Conservation (phyloP, 64 coral and sea anemone genomes). For the Stichodactyla helianthus region DNA sequence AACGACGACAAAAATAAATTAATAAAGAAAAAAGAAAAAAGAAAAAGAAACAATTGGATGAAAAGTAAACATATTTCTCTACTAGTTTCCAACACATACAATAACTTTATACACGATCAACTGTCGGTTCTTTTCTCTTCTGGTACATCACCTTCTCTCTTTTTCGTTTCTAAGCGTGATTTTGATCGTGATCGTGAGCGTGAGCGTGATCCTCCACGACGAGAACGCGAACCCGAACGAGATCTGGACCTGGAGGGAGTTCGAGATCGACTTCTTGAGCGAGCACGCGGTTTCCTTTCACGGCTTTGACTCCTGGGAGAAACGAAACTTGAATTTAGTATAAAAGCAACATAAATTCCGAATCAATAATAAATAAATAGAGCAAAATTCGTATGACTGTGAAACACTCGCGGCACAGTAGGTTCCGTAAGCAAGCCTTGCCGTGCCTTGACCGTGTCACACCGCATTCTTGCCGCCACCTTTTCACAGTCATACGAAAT, state of each 20-base stretch:
- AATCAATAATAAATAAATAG: neutral
- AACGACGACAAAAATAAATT: too few relatives aligned
- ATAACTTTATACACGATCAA: neutral
- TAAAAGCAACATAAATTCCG: neutral
- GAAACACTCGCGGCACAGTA: too few relatives aligned
- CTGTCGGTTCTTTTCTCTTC: neutral
- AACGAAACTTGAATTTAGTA: neutral
- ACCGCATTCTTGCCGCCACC: too few relatives aligned
- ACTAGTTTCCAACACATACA: too few relatives aligned
- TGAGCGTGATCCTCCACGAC: neutral
- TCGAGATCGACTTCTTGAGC: neutral
- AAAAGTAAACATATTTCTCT: too few relatives aligned
- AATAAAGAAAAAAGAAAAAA: too few relatives aligned
- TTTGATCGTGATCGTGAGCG: neutral
- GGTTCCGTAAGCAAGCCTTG: too few relatives aligned
- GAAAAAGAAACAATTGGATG: too few relatives aligned
- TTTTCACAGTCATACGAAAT: too few relatives aligned
- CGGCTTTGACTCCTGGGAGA: neutral
- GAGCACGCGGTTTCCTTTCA: neutral
- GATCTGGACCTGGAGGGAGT: neutral
- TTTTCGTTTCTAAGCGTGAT: neutral
- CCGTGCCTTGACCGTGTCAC: too few relatives aligned
- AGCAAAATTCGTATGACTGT: neutral
- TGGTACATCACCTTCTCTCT: neutral
- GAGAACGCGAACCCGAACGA: neutral